Conservation (phyloP, 2,888 invertebrate genomes). For the Omphaloscelis lunosa region DNA sequence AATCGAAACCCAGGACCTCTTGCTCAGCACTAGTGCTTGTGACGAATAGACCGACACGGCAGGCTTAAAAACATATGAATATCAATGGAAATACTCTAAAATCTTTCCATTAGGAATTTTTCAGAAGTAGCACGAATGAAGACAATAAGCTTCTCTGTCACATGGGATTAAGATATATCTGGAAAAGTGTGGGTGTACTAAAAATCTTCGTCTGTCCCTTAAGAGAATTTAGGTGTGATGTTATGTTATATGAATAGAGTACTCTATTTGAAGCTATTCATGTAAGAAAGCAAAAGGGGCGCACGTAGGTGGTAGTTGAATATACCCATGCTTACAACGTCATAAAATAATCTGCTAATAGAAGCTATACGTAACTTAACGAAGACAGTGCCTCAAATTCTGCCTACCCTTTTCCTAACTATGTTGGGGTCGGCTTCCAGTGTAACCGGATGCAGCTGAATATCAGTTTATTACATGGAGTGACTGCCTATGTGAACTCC, state of each 20-base stretch:
- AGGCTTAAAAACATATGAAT: not conserved
- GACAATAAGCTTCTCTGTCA: not conserved
- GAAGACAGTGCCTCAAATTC: not conserved
- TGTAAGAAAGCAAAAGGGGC: not conserved
- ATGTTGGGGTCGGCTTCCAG: not conserved
- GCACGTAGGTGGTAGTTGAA: not conserved
- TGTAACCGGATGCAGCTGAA: not conserved
- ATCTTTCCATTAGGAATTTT: not conserved
- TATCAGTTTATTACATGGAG: not conserved
- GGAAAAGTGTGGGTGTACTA: not conserved
- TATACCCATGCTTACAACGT: not conserved
- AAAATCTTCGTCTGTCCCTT: not conserved
- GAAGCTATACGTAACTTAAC: not conserved
- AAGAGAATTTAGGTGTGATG: not conserved
- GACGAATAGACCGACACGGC: not conserved
- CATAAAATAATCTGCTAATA: not conserved
- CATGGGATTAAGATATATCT: not conserved
- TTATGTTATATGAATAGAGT: not conserved
- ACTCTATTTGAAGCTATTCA: conserved; percentile 4
- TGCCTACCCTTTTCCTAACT: not conserved
- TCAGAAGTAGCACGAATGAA: not conserved
- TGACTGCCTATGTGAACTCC: not conserved
- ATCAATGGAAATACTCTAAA: not conserved
- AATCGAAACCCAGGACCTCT: not conserved
- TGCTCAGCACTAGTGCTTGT: not conserved